Evolutionary conservation across 2,797 vertebrate species (phyloP), one percentile per base, ranked within the genome.

Genomic region (Macrochelys suwanniensis): DNA sequence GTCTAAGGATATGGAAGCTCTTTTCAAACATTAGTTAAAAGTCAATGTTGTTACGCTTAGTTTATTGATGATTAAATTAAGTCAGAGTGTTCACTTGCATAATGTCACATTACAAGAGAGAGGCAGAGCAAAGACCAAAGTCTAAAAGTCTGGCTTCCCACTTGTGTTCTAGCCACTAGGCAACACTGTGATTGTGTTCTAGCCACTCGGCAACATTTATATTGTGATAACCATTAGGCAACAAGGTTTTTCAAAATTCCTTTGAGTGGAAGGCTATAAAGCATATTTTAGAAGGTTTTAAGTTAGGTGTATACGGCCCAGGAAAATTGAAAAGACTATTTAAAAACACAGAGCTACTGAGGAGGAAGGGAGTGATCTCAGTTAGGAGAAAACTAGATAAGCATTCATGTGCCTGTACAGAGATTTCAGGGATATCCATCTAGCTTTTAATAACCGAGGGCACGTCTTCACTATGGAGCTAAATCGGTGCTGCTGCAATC

Each of bases 21-120:
- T 96, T 92, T 26, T 82, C 4, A 91, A 80, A 88, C 88, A 83
- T 76, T n/a, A 80, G 42, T 76, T 88, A 28, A 93, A 71, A 83
- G 13, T 28, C 56, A 85, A 31, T 59, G 85, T 54, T 33, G 25
- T 3, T 79, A 31, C 3, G 51, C 37, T n/a, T 9, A 88, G 10
- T 28, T 31, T 86, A 81, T 56, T 85, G 26, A 88, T 77, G 19
- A 76, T 56, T 61, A 84, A 95, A 84, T 37, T 82, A 84, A 92
- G 83, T 77, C 86, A 84, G 78, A 84, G 45, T 86, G 31, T 53
- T 0, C 45, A 16, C 80, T 77, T 92, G 89, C 28, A 80, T 1
- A 15, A 50, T 80, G 56, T 59, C 23, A 16, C 10, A 4, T 0
- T 28, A 42, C 33, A 81, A 31, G 6, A 61, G 11, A 12, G 59